A percentile compares a stretch with the other conserved stretches of the same genome.
phyloP scores from a whole-genome alignment of 2,797 vertebrate species.

The Tragopan temminckii region DNA sequence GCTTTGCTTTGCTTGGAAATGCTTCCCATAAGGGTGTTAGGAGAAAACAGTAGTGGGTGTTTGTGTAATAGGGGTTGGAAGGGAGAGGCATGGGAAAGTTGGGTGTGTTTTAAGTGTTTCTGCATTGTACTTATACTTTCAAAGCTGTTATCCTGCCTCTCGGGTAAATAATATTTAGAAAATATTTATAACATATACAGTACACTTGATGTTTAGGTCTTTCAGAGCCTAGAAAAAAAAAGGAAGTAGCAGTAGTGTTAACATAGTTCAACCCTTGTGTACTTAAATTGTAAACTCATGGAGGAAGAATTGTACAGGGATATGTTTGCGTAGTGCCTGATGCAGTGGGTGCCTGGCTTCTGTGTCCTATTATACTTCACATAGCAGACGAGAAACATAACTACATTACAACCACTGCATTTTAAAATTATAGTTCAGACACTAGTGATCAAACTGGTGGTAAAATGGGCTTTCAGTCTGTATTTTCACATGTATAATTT shows the following conservation, averaged over 20 bases:
- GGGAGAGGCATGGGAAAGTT: slow-evolving; percentile 28
- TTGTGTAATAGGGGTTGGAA: background rate
- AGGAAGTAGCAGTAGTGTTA: slow-evolving; percentile 41
- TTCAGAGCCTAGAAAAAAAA: slow-evolving; percentile 25
- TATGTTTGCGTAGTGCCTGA: slow-evolving; percentile 6
- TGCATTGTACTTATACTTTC: background rate
- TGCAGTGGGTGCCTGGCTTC: slow-evolving; percentile 37
- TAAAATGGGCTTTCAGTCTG: slow-evolving; percentile 37
- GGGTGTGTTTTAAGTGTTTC: slow-evolving; percentile 13
- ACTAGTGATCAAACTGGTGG: slow-evolving; percentile 21
- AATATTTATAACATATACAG: slow-evolving; percentile 59
- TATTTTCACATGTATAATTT: slow-evolving; percentile 40
- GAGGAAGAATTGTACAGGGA: slow-evolving; percentile 7
- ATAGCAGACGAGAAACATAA: slow-evolving; percentile 35
- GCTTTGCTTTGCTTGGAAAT: background rate
- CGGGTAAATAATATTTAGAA: slow-evolving; percentile 54
- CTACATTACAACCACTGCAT: slow-evolving; percentile 13
- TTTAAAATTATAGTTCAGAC: slow-evolving; percentile 54
- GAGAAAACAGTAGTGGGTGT: background rate
- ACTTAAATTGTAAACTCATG: slow-evolving; percentile 55
- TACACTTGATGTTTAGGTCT: slow-evolving; percentile 48
- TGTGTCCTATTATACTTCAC: slow-evolving; percentile 50
- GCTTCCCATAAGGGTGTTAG: background rate
- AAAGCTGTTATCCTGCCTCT: slow-evolving; percentile 29
- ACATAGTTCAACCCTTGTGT: slow-evolving; percentile 45